Percentiles rank a stretch among this genome's conserved stretches.
Conservation (phyloP, 2,113 vertebrate genomes). For the Micronycteris hirsuta region DNA sequence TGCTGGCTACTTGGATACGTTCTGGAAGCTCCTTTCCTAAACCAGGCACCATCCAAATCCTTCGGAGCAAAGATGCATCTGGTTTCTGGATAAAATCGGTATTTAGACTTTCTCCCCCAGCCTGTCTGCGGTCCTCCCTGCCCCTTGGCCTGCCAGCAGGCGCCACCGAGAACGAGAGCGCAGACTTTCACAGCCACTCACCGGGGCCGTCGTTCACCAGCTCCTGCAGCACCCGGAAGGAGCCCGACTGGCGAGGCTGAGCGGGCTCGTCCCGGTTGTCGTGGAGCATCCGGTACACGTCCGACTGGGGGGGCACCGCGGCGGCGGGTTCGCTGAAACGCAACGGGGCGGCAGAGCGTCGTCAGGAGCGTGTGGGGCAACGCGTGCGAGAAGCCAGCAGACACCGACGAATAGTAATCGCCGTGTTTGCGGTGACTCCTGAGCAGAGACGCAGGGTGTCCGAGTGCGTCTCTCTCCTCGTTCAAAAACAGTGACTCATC, state of each 20-base stretch:
- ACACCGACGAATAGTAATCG: too few species aligned
- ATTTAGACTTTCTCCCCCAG: not conserved
- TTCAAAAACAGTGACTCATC: not conserved
- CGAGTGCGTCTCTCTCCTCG: not conserved
- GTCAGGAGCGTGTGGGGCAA: not conserved
- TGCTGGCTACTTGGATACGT: not conserved
- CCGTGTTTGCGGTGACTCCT: not conserved
- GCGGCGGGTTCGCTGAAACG: constrained; percentile 84
- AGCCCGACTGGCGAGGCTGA: constrained; percentile 94
- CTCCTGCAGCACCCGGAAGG: constrained; percentile 96
- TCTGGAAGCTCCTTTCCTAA: not conserved
- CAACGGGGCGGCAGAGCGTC: accelerated
- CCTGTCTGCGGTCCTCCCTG: not conserved
- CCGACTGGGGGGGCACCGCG: constrained; percentile 89
- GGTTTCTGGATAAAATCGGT: not conserved
- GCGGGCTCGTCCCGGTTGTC: constrained; percentile 84
- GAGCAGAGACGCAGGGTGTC: not conserved
- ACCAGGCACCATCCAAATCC: not conserved
- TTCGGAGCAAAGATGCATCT: not conserved
- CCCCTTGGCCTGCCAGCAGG: not conserved
- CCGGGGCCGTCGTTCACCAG: constrained; percentile 90
- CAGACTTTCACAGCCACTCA: constrained; percentile 73
- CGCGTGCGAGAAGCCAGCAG: not conserved
- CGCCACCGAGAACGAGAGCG: not conserved
- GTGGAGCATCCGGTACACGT: constrained; percentile 95